These are phyloP conservation scores for Odontesthes bonariensis DNA, from an alignment of 2,113 vertebrate genomes.

Conservation along the genomic window DNA sequence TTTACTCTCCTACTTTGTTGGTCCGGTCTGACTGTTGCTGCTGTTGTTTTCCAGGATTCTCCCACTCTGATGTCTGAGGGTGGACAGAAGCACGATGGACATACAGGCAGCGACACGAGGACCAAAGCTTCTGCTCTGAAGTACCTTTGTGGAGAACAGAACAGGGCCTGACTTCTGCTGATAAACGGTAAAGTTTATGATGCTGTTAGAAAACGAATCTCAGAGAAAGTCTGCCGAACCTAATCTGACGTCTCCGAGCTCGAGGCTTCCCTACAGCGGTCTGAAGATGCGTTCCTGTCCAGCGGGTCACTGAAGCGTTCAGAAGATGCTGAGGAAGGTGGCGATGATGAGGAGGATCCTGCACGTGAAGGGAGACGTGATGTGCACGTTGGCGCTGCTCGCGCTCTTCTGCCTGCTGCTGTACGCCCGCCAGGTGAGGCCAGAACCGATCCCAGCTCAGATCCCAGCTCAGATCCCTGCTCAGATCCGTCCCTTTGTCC, in stretches of 20 bases:
- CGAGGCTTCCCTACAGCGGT: too few relatives aligned
- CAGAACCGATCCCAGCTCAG: too few relatives aligned
- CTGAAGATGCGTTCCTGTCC: neutral
- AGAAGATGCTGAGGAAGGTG: conserved; percentile 41
- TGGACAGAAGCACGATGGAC: neutral
- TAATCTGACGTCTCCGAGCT: neutral
- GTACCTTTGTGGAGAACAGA: too few relatives aligned
- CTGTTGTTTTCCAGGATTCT: conserved; percentile 19
- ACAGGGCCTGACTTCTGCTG: too few relatives aligned
- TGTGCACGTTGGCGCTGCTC: conserved; percentile 88
- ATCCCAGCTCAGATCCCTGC: too few relatives aligned
- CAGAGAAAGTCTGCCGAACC: too few relatives aligned
- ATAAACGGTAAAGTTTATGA: too few relatives aligned
- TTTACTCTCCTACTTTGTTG: too few relatives aligned
- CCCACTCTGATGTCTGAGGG: neutral
- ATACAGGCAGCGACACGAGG: too few relatives aligned
- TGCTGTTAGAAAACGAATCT: too few relatives aligned
- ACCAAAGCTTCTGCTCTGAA: too few relatives aligned
- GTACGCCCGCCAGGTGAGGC: conserved; percentile 83
- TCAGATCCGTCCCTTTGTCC: neutral
- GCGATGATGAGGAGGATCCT: conserved; percentile 85
- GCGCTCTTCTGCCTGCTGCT: conserved; percentile 85
- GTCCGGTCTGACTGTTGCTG: neutral
- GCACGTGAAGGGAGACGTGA: conserved; percentile 87
- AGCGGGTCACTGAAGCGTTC: neutral